Base-by-base conservation (phyloP, 2,888 invertebrate genomes). In the Archips crataeganus region DNA sequence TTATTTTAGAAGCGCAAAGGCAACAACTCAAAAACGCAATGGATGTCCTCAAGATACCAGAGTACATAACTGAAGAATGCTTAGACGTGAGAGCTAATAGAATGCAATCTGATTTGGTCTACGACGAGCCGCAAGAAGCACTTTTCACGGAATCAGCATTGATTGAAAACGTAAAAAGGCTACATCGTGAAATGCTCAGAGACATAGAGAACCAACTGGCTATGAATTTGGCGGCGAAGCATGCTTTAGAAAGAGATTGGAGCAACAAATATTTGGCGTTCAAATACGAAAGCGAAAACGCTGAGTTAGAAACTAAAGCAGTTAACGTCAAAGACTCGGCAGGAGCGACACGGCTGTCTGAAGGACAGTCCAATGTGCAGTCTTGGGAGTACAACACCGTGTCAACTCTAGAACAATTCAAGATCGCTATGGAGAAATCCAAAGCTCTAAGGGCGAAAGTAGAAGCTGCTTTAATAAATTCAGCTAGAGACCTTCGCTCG, bases 161-260 rank as follows among this genome's bases (percentile, higher is more conserved):
- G 32, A 96, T 97, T 62, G 95, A 96, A n/a, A 97, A 97, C 82
- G 95, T 97, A 9, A 95, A 95, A 68, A 95, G 95, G 68, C 84
- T 96, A 0, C 95, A 97, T 61, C 89, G 92, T n/a, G 95, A 96
- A 77, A 95, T 96, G 59, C 85, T 97, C 9, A 95, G 95, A 75
- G 96, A 97, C 77, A 95, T 97, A 1, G 96, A 97, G 71, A 92
- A 95, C 67, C 97, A 98, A 84, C 90, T 97, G 80, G 86, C 95
- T 34, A 96, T 97, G 84, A 96, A 98, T 81, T 96, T 97, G 66
- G 96, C 97, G 0, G 96, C 97, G 0, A 98, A 98, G 83, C 95
- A 96, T 77, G 95, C 97, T 36, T 86, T 98, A 75, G 98, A 98
- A 91, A 96, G 96, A 77, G 98, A 98, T 85, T 98, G 98, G 98